Base-by-base conservation (phyloP, 2,113 vertebrate species). In the Melanerpes aurifrons region DNA sequence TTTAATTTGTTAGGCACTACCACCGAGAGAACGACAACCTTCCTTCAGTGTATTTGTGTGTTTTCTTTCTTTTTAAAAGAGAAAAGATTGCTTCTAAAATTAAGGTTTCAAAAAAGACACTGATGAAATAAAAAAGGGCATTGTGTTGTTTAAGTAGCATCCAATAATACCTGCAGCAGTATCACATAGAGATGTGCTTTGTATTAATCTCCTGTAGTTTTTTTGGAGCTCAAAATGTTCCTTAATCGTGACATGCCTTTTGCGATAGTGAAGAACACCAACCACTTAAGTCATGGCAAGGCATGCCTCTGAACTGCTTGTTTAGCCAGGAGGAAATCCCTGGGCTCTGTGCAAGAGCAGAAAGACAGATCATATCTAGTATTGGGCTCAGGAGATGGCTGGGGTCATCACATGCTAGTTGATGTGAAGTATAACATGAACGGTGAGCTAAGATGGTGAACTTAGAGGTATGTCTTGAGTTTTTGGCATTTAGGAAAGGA, bases 31-130 rank as follows among this genome's bases (percentile, higher is more conserved):
- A n/a, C 9, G 28, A 25, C 71, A 28, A 31, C 26, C 57, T 58
- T 16, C 11, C 54, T 62, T 86, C 18, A 48, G 48, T 0, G 0
- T 69, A 3, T 43, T 58, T 5, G 4, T 15, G 4, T 0, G 4
- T 75, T 85, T 87, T 19, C 12, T 87, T 74, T 77, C 5, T 59
- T 63, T 86, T 35, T 18, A 12, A 31, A 76, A 58, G 40, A 1
- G 7, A 72, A 54, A 50, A 1, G 18, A 66, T 2, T 9, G 10
- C 50, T 94, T 83, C 40, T 70, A 12, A 78, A 68, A 68, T 6
- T 26, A 69, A 40, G 35, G 13, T 72, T 12, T 12, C 9, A 48
- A 48, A 10, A 48, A 48, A 48, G 18, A 6, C 4, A 2, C 37
- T 37, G 37, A 8, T 37, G 7, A 37, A 43, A 43, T 14, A 43